Evolutionary conservation across 2,797 vertebrate species (phyloP).

Genomic region (Onychomys leucogaster): DNA sequence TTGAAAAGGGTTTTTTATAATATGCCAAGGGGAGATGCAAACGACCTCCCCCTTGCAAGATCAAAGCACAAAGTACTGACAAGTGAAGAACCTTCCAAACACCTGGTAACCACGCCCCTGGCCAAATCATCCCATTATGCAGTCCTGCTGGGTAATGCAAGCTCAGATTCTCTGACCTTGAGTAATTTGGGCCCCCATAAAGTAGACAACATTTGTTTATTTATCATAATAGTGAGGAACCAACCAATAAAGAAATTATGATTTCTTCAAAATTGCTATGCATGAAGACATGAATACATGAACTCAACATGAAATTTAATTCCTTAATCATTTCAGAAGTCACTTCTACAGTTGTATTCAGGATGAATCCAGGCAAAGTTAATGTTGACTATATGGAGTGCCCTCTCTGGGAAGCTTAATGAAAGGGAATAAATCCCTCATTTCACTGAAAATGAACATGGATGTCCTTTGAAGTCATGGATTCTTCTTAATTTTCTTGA

Average conservation of each 20-base stretch:
- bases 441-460: not conserved
- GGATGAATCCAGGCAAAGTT: not conserved
- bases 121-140: no score
- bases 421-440: not conserved
- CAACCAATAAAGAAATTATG: not conserved
- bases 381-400: not conserved
- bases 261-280: not conserved
- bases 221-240: not conserved
- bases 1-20: no score
- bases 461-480: not conserved
- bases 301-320: not conserved
- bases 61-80: no score
- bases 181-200: no score
- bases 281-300: not conserved
- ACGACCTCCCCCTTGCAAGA: no score
- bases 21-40: no score
- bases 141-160: no score
- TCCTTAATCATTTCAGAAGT: not conserved
- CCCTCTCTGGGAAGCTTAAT: not conserved
- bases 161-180: no score
- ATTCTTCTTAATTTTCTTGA: slow-evolving; percentile 34
- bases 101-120: no score
- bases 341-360: not conserved
- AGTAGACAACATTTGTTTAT: not conserved
- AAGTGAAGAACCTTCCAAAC: no score